Conservation (phyloP, 1,140 invertebrate genomes). For the Nephila pilipes region DNA sequence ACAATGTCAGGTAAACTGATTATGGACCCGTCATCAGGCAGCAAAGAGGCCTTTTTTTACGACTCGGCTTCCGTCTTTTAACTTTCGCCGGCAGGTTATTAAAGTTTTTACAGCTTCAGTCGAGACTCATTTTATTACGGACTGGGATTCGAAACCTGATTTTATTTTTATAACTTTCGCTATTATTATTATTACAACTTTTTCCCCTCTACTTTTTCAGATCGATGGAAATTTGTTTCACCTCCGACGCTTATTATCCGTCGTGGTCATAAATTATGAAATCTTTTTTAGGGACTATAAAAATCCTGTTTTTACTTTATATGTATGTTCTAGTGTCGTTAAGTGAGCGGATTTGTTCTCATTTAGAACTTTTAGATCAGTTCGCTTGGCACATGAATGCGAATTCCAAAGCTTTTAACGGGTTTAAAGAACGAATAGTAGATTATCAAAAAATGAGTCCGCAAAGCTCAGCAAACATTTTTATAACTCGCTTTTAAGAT, state of each 20-base stretch:
- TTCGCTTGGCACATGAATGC: background rate
- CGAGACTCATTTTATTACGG: constrained; percentile 34
- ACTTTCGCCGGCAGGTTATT: constrained; percentile 28
- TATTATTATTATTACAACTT: constrained; percentile 23
- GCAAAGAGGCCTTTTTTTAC: constrained; percentile 24
- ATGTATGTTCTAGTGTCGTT: constrained; percentile 26
- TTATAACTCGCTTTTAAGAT: background rate
- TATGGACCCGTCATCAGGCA: constrained; percentile 31
- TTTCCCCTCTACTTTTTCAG: background rate
- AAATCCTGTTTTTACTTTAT: constrained; percentile 28
- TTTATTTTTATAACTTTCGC: constrained; percentile 39
- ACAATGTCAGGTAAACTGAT: constrained; percentile 41
- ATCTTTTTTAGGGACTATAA: constrained; percentile 31
- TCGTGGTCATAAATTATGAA: constrained; percentile 9
- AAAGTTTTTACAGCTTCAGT: constrained; percentile 35
- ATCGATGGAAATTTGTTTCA: constrained; percentile 38
- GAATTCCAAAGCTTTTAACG: background rate
- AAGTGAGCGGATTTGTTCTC: constrained; percentile 21
- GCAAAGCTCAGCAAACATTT: background rate
- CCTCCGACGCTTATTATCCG: constrained; percentile 11
- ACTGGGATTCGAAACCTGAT: constrained; percentile 34
- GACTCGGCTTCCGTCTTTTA: constrained; percentile 28
- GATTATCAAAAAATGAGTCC: background rate
- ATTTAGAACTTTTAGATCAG: constrained; percentile 13
- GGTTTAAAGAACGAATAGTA: background rate